phyloP scores from a whole-genome alignment of 2,888 invertebrate genomes.

The Endomychus coccineus region DNA sequence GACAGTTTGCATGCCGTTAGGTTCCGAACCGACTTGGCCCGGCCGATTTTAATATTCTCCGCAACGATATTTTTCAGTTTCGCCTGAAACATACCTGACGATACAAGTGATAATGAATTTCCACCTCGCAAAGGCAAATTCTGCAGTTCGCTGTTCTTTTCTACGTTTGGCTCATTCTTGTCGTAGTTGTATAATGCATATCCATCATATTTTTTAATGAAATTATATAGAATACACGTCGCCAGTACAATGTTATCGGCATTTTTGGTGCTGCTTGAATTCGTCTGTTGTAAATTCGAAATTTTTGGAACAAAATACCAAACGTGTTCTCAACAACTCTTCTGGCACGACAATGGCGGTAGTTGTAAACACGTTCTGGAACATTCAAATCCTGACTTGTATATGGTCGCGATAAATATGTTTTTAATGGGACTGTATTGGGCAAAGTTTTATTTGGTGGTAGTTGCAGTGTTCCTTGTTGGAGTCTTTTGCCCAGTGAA shows the following conservation, averaged over 20 bases:
- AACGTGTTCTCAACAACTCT: conserved; percentile 29
- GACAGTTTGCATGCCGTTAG: neutral
- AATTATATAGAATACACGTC: conserved; percentile 3
- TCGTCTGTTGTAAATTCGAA: conserved; percentile 23
- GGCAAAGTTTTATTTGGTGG: conserved; percentile 6
- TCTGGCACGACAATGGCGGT: conserved; percentile 32
- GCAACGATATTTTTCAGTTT: conserved; percentile 8
- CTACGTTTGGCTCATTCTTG: neutral
- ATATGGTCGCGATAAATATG: conserved; percentile 23
- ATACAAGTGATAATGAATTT: conserved; percentile 1
- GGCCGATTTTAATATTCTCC: neutral
- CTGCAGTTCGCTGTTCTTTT: conserved; percentile 1
- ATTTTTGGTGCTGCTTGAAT: conserved; percentile 4
- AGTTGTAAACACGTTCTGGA: conserved; percentile 30
- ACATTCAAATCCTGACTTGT: conserved; percentile 27
- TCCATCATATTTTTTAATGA: conserved; percentile 3
- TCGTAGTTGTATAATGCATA: neutral
- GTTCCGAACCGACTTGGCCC: neutral
- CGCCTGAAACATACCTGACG: neutral
- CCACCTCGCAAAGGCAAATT: conserved; percentile 2
- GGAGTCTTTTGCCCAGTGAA: conserved; percentile 17
- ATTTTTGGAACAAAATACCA: conserved; percentile 26
- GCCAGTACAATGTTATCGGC: conserved; percentile 1
- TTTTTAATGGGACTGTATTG: conserved; percentile 21
- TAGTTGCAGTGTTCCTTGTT: neutral